phyloP scores from a whole-genome alignment of 2,888 invertebrate genomes.

The Drosophila demipolita region DNA sequence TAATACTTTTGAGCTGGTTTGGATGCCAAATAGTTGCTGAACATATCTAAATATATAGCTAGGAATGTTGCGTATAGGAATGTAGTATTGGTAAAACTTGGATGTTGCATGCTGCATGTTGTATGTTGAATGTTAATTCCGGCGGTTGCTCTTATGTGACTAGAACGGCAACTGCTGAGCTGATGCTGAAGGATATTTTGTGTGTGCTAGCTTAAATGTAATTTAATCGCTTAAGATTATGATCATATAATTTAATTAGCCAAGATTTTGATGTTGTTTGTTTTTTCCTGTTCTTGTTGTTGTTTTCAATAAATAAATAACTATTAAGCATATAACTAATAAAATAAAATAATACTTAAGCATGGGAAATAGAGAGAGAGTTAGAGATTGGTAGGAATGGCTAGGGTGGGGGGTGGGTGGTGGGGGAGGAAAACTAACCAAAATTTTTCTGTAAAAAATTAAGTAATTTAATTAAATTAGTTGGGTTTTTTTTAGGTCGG shows the following conservation, averaged over 20 bases:
- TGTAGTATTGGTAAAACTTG: neutral
- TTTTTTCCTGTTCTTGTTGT: neutral
- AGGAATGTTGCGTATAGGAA: constrained; percentile 16
- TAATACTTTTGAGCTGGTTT: constrained; percentile 57
- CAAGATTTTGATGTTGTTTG: neutral
- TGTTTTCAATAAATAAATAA: constrained; percentile 39
- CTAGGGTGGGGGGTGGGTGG: neutral
- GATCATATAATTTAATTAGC: constrained; percentile 5
- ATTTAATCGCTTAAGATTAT: constrained; percentile 5
- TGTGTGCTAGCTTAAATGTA: constrained; percentile 7
- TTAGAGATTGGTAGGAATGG: neutral
- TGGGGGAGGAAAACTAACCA: neutral
- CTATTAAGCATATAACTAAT: constrained; percentile 3
- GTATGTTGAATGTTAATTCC: neutral
- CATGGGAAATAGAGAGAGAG: neutral
- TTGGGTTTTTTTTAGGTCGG: constrained; percentile 35
- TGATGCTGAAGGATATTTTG: constrained; percentile 1
- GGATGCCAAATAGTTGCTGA: neutral
- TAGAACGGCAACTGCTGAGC: constrained; percentile 67
- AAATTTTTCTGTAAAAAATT: constrained; percentile 42
- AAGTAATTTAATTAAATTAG: constrained; percentile 73
- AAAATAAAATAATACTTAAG: constrained; percentile 38
- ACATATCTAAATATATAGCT: constrained; percentile 1
- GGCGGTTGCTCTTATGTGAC: constrained; percentile 65
- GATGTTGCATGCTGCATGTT: neutral